Evolutionary conservation across 1,140 invertebrate species (phyloP), one percentile per base, ranked within the genome.

Genomic region (Spodoptera litura): DNA sequence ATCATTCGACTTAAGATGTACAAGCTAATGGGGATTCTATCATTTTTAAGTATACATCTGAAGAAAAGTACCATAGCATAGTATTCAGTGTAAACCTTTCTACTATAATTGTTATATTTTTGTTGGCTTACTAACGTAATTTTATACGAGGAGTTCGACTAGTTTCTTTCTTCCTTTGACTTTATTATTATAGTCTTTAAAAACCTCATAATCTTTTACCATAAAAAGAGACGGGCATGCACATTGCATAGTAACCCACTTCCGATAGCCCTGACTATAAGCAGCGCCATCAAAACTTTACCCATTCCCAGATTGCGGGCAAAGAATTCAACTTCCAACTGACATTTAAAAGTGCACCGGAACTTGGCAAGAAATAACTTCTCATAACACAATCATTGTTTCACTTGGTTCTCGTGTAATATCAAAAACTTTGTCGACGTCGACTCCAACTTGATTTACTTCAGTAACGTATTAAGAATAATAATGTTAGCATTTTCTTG

Each of bases 321-420:
- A 70, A 70, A 53, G 27, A 70, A 51, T 68, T n/a, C 44, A 70
- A 70, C 27, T 20, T 27, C 1, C 11, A 10, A 27, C 11, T 70
- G 25, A 53, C 66, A 66, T 49, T 31, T 70, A 6, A 53, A 53
- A 70, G 20, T 70, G 49, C 49, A 31, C 25, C 52, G 20, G 15
- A 68, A 68, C 9, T 70, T 70, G 66, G 44, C 66, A 70, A 31
- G 49, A 9, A 70, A 70, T 70, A 3, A 25, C 11, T 13, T 31
- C 66, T 27, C 49, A 31, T 25, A 53, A 70, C 66, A 68, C 64
- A 70, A 70, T 70, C 49, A 70, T 70, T 70, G 25, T 70, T 70
- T 70, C 66, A 52, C 49, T 27, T 15, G 25, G 12, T 31, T 70
- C 66, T 52, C 8, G 49, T 9, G 49, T 20, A 52, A 52, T 70